phyloP scores from a whole-genome alignment of 2,888 invertebrate species.

The Agriopis leucophaearia region DNA sequence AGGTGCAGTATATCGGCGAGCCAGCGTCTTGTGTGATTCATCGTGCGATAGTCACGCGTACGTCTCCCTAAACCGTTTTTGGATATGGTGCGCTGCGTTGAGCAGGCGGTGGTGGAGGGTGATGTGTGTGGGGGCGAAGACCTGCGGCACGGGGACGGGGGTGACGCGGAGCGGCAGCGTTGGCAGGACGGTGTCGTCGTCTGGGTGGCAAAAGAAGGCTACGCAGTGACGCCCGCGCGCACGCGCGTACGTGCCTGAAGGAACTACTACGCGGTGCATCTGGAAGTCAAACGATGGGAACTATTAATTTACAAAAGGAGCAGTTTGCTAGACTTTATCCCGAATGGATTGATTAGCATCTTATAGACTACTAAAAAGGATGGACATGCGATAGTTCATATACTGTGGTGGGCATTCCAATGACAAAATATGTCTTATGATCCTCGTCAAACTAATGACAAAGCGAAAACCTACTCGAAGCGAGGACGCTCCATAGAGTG shows the following conservation, averaged over 20 bases:
- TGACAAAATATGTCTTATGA: no score
- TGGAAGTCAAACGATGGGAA: slow-evolving; percentile 54
- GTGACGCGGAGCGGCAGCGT: slow-evolving; percentile 78
- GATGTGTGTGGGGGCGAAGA: slow-evolving; percentile 75
- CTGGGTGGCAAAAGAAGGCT: slow-evolving; percentile 92
- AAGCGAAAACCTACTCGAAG: no score
- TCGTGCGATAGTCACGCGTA: slow-evolving; percentile 85
- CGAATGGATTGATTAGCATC: no score
- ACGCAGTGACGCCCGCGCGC: slow-evolving; percentile 91
- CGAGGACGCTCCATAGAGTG: no score
- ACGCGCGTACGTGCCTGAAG: slow-evolving; percentile 87
- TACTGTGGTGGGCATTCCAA: no score
- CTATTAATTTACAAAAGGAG: neutral
- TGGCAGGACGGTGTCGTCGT: slow-evolving; percentile 83
- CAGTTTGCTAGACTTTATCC: neutral
- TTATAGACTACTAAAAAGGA: no score
- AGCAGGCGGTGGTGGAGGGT: slow-evolving; percentile 86
- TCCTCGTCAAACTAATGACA: no score
- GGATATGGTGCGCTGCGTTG: slow-evolving; percentile 90
- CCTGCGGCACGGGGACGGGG: slow-evolving; percentile 73
- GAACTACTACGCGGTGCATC: slow-evolving; percentile 91
- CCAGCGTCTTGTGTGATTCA: slow-evolving; percentile 50
- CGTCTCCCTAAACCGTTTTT: slow-evolving; percentile 90
- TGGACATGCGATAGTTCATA: no score
- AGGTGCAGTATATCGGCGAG: slow-evolving; percentile 50